Conservation (phyloP, 1,140 invertebrate species). For the Temnothorax nylanderi region DNA sequence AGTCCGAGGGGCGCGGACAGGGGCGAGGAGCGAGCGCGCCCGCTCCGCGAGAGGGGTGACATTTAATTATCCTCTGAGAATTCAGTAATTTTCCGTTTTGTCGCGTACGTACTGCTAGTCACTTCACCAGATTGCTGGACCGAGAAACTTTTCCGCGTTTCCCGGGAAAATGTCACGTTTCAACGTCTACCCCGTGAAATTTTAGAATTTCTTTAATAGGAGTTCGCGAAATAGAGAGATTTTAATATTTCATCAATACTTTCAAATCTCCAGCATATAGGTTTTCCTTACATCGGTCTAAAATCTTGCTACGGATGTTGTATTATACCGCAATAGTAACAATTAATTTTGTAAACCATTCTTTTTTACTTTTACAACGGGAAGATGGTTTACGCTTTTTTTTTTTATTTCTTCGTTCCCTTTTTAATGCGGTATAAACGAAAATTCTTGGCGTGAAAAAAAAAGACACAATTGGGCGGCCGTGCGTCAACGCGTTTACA, state of each 20-base stretch:
- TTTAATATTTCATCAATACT: background rate
- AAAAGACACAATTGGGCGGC: background rate
- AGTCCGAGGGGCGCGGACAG: background rate
- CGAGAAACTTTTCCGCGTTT: background rate
- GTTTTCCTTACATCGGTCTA: background rate
- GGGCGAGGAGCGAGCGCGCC: background rate
- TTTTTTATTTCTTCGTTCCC: background rate
- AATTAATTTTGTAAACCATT: background rate
- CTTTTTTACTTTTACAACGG: background rate
- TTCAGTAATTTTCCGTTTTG: constrained; percentile 81
- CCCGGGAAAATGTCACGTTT: background rate
- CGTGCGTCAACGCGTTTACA: constrained; percentile 39
- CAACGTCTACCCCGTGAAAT: background rate
- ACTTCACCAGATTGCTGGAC: constrained; percentile 12
- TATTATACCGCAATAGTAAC: background rate
- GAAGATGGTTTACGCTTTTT: background rate
- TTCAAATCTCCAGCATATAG: too few relatives aligned
- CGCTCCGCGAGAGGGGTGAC: constrained; percentile 36
- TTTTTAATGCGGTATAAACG: background rate
- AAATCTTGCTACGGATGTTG: background rate
- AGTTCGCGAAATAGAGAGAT: background rate
- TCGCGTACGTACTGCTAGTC: constrained; percentile 60
- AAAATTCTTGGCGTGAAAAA: background rate
- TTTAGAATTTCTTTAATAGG: background rate
- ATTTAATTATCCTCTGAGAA: constrained; percentile 80